Percentiles rank a stretch among this genome's conserved stretches.
Evolutionary conservation across 2,113 vertebrate species (phyloP).

Genomic region (Saimiri boliviensis): DNA sequence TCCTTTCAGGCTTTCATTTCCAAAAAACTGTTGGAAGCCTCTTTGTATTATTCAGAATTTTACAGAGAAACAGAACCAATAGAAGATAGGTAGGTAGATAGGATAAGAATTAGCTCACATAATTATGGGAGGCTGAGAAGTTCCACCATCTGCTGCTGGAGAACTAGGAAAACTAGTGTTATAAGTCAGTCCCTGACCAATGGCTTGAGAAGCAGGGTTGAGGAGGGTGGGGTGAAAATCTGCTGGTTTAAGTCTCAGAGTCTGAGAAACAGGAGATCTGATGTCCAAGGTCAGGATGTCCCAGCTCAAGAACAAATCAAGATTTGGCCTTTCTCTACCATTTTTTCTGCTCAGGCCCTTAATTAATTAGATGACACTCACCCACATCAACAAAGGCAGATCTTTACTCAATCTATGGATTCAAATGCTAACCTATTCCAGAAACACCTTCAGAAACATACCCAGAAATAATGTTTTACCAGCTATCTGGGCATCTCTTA

Average conservation of each 20-base stretch:
- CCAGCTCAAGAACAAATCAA: neutral
- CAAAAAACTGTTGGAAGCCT: neutral
- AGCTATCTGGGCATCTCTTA: neutral
- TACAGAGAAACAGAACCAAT: neutral
- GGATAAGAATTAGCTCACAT: neutral
- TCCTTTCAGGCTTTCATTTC: neutral
- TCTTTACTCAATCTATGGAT: neutral
- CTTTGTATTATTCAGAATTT: neutral
- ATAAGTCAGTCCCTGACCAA: neutral
- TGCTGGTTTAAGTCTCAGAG: neutral
- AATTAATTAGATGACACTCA: neutral
- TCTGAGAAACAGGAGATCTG: neutral
- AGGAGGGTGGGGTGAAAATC: rapidly evolving
- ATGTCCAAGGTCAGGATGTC: neutral
- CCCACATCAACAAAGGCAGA: no score
- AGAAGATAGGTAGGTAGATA: neutral
- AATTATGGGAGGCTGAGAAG: neutral
- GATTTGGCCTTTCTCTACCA: neutral
- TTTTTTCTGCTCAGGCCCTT: neutral
- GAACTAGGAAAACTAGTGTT: neutral
- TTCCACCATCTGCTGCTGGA: neutral
- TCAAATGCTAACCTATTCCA: neutral
- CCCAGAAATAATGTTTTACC: neutral
- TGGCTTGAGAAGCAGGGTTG: neutral
- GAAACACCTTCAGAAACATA: neutral